Evolutionary conservation across 2,888 invertebrate genomes (phyloP).

Genomic region (Rapana venosa): DNA sequence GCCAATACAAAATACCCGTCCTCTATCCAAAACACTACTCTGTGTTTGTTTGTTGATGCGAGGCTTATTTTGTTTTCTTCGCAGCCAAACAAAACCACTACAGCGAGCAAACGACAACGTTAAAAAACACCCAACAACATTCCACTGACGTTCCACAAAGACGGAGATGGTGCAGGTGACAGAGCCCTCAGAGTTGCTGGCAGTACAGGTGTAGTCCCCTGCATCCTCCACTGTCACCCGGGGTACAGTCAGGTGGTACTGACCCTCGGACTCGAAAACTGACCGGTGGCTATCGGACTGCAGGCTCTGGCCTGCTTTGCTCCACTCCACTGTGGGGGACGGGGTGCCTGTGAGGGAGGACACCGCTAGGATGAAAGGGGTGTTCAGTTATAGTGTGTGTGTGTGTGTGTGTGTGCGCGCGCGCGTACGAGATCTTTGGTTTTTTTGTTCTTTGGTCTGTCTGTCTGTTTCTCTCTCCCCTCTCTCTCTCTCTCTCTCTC

Average conservation of each 20-base stretch:
- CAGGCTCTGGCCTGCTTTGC: slow-evolving; percentile 61
- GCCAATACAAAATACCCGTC: too few relatives aligned
- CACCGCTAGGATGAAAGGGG: background rate
- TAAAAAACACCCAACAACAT: too few relatives aligned
- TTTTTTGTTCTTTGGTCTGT: too few relatives aligned
- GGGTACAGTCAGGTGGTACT: slow-evolving; percentile 57
- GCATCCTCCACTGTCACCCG: slow-evolving; percentile 57
- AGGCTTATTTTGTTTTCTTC: too few relatives aligned
- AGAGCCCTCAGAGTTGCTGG: slow-evolving; percentile 55
- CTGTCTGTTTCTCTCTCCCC: too few relatives aligned
- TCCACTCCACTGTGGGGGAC: slow-evolving; percentile 71
- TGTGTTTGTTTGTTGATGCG: too few relatives aligned
- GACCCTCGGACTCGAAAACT: slow-evolving; percentile 56
- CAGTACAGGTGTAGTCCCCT: slow-evolving; percentile 66
- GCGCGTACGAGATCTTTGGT: background rate
- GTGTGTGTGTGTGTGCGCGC: slow-evolving; percentile 1
- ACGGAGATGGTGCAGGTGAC: slow-evolving; percentile 52
- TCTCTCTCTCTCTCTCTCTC: too few relatives aligned
- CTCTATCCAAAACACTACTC: too few relatives aligned
- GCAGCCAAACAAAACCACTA: too few relatives aligned
- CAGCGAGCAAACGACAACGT: too few relatives aligned
- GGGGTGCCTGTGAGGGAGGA: slow-evolving; percentile 53
- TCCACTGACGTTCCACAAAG: slow-evolving; percentile 53
- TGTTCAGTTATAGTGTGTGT: background rate
- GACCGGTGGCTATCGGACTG: slow-evolving; percentile 50